Evolutionary conservation across 2,113 vertebrate genomes (phyloP), one percentile per base, ranked within the genome.

Genomic region (Ifrita kowaldi): DNA sequence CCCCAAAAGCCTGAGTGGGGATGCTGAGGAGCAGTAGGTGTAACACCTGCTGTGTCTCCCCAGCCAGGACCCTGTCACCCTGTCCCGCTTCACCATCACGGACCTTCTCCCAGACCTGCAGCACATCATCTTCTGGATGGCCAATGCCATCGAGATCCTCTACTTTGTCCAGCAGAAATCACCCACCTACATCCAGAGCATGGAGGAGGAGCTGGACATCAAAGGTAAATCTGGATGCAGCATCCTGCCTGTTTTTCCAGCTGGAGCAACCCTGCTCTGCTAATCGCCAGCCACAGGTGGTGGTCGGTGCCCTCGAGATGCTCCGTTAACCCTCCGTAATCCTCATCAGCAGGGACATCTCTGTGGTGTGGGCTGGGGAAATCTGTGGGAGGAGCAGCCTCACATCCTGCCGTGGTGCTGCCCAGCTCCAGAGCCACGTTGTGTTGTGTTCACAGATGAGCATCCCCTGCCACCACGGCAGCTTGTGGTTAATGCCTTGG

Each of bases 51-150:
- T 89, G 28, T 97, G 37, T 97, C 74, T 92, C 17, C 89, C 81
- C 91, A 99, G 99, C 96, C 99, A 99, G 97, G 99, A 99, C 94
- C 98, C 99, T 6, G 75, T 98, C 16, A 92, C 98, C 23, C 94
- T 98, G 71, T 98, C 98, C 93, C 97, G 97, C 80, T 98, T 99
- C 78, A 97, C 97, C 94, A 98, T 99, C 98, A 97, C 98, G 2
- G 98, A 99, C 96, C 97, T 99, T 84, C 97, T 98, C 37, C 99
- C 99, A 0, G 99, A 99, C 94, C 98, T 99, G 87, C 99, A 99
- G 97, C 98, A 98, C 92, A 97, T 99, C 63, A 98, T 99, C 93
- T 99, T 99, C 98, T 99, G 99, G 99, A 99, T 99, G 99, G 98
- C 99, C 67, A 99, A 99, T 24, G 97, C 98, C 95, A 98, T 99